Evolutionary conservation across 1,140 invertebrate species (phyloP).

Genomic region (Paramacrobiotus metropolitanus): DNA sequence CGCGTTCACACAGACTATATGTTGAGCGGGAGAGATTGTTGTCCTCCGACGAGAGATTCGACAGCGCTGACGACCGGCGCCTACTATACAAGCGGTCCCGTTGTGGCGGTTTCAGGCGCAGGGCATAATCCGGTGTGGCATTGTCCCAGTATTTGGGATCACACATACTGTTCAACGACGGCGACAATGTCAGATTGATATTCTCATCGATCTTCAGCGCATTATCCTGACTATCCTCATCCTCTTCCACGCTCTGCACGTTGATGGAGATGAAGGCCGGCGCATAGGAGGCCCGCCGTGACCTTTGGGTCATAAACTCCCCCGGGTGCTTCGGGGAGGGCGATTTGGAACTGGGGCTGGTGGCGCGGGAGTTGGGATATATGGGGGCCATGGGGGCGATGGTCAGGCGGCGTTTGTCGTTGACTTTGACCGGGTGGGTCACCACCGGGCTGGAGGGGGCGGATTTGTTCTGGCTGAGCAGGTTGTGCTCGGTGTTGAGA

Average conservation of each 20-base stretch:
- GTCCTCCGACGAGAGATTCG: neutral
- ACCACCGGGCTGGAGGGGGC: neutral
- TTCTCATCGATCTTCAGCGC: neutral
- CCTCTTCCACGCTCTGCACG: neutral
- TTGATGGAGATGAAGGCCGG: constrained; percentile 1
- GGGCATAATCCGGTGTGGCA: neutral
- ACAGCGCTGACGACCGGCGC: neutral
- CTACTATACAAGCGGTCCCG: neutral
- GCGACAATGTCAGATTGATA: neutral
- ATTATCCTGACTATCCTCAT: neutral
- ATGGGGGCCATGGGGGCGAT: neutral
- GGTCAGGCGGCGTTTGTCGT: constrained; percentile 4
- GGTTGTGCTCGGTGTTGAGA: neutral
- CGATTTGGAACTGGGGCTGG: neutral
- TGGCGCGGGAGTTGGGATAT: neutral
- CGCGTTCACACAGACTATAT: neutral
- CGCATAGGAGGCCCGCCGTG: neutral
- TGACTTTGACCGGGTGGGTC: neutral
- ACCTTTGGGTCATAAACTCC: neutral
- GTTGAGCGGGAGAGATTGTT: neutral
- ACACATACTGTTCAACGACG: neutral
- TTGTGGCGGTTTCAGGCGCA: neutral
- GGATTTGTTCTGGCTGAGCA: neutral
- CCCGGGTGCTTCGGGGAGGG: neutral
- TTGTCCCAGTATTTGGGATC: constrained; percentile 5